Conservation (phyloP, 2,113 vertebrate species). For the Gopherus evgoodei region DNA sequence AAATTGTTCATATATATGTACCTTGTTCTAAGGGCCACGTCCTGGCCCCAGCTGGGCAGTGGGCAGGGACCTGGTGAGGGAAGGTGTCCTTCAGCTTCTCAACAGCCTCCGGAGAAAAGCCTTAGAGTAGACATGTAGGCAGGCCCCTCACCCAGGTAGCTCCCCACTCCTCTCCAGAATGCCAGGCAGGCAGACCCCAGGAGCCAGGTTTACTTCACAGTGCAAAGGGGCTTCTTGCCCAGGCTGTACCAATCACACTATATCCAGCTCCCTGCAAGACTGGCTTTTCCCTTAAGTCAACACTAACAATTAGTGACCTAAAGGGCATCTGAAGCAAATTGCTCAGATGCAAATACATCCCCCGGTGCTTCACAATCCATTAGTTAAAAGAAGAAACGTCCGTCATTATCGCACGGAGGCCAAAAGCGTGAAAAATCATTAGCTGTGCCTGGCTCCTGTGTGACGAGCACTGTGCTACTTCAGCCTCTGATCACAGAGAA, state of each 20-base stretch:
- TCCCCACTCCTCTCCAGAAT: too few species aligned
- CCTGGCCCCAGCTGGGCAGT: too few species aligned
- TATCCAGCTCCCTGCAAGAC: background rate
- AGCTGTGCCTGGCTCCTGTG: background rate
- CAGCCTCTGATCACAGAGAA: background rate
- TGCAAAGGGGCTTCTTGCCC: background rate
- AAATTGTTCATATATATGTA: too few species aligned
- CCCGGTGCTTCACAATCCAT: background rate
- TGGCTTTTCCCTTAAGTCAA: background rate
- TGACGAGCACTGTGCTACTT: background rate
- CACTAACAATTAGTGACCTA: background rate
- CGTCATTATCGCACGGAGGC: background rate
- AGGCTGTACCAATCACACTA: background rate
- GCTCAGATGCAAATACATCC: background rate
- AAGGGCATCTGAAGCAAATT: background rate
- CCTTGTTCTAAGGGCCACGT: too few species aligned
- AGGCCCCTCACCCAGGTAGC: too few species aligned
- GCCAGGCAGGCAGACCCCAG: too few species aligned
- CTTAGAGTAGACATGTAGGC: too few species aligned
- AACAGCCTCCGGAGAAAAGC: too few species aligned
- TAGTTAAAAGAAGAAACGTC: background rate
- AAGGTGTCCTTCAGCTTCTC: too few species aligned
- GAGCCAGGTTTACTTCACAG: accelerated
- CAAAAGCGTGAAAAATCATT: background rate
- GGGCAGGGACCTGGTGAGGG: too few species aligned